Evolutionary conservation across 2,113 vertebrate genomes (phyloP).

Genomic region (Podilymbus podiceps): DNA sequence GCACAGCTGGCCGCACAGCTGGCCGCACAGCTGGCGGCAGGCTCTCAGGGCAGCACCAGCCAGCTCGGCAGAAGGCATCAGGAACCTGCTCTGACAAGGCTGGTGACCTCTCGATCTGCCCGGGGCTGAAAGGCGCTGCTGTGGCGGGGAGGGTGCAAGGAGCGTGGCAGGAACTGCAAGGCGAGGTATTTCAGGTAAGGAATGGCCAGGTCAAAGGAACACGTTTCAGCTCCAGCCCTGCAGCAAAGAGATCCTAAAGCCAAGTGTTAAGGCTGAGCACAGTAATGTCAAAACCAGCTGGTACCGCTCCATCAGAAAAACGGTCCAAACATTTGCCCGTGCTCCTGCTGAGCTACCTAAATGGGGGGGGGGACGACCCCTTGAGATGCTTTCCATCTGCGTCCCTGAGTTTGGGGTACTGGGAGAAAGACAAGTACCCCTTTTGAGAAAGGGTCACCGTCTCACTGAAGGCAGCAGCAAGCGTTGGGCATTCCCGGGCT

Average conservation of each 20-base stretch:
- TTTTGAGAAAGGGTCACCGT: not conserved
- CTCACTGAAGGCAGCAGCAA: not conserved
- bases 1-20: not conserved
- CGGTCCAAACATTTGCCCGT: not conserved
- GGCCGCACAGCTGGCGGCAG: not conserved
- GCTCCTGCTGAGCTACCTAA: not conserved
- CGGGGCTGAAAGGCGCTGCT: not conserved
- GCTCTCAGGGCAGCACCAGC: not conserved
- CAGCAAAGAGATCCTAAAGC: not conserved
- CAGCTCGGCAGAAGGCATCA: not conserved
- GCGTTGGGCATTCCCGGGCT: accelerated
- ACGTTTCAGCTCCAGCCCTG: not conserved
- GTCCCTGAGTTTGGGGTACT: not conserved
- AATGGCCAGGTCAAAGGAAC: not conserved
- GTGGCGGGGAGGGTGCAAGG: too few relatives aligned
- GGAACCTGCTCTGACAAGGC: not conserved
- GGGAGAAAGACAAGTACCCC: not conserved
- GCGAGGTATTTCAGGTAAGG: accelerated
- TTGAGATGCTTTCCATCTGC: not conserved
- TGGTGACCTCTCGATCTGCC: too few relatives aligned
- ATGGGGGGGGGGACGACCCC: not conserved
- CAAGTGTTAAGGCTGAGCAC: not conserved
- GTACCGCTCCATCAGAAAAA: not conserved
- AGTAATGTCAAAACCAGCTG: not conserved
- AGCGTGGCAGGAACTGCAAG: not conserved